Evolutionary conservation across 2,888 invertebrate genomes (phyloP).

Genomic region (Patella ulyssiponensis): DNA sequence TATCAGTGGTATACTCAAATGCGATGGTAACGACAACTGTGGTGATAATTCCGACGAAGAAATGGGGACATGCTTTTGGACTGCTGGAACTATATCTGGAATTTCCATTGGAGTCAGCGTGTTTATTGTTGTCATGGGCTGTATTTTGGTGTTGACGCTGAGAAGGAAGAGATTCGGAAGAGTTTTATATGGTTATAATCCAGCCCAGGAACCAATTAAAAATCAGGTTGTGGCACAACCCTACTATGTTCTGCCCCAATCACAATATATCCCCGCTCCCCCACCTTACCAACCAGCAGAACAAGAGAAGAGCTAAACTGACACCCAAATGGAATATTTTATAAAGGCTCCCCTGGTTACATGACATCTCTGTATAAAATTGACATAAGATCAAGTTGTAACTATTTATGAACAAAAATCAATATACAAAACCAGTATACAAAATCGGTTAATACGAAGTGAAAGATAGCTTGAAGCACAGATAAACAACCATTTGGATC

Average conservation of each 20-base stretch:
- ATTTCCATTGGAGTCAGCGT: neutral
- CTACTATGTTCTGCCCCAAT: neutral
- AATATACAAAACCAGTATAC: too few relatives aligned
- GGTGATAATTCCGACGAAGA: neutral
- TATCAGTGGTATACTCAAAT: neutral
- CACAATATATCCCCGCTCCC: neutral
- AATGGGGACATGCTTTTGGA: neutral
- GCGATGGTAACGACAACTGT: conserved; percentile 4
- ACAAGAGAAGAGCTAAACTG: neutral
- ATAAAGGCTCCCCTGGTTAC: too few relatives aligned
- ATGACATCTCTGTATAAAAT: too few relatives aligned
- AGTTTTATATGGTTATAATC: too few relatives aligned
- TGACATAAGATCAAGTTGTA: too few relatives aligned
- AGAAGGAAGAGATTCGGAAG: neutral
- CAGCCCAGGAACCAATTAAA: too few relatives aligned
- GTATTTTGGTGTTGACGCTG: neutral
- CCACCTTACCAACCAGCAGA: neutral
- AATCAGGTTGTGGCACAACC: neutral
- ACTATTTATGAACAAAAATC: too few relatives aligned
- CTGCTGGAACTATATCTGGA: neutral
- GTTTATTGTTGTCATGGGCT: neutral
- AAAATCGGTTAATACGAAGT: too few relatives aligned
- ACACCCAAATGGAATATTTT: too few relatives aligned
- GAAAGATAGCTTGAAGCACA: too few relatives aligned
- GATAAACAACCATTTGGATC: too few relatives aligned